Evolutionary conservation across 2,888 invertebrate genomes (phyloP).

Genomic region (Meloe dianella): DNA sequence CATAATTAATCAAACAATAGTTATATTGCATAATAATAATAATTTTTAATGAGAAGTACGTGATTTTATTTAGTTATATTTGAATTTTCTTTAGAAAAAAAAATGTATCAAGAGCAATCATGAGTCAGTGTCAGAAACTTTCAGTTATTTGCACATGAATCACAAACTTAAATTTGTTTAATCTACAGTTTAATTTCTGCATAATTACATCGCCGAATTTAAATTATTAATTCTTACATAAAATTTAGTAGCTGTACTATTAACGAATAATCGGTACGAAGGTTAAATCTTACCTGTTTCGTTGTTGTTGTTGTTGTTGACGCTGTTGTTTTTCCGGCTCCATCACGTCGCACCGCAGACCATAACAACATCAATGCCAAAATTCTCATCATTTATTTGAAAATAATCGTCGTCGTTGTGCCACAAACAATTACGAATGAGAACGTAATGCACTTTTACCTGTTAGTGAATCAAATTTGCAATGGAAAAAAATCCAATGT

Average conservation of each 20-base stretch:
- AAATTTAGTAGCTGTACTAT: no score
- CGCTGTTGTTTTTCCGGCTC: neutral
- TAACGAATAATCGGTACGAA: no score
- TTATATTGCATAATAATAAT: neutral
- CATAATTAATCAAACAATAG: no score
- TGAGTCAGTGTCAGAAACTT: neutral
- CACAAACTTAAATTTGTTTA: conserved; percentile 3
- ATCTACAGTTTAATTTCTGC: neutral
- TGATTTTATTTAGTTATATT: neutral
- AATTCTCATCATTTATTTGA: neutral
- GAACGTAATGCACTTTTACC: neutral
- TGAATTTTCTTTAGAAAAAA: neutral
- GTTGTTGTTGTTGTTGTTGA: neutral
- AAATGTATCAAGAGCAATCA: neutral
- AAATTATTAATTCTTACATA: no score
- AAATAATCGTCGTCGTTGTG: neutral
- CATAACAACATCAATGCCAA: neutral
- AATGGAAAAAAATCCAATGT: neutral
- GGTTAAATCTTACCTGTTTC: neutral
- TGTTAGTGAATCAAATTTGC: neutral
- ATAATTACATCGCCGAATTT: no score
- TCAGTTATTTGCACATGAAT: neutral
- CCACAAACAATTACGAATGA: neutral
- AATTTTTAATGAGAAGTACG: neutral
- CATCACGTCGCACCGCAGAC: neutral